Conservation (phyloP, 2,888 invertebrate genomes). For the Ormyrus rosae region DNA sequence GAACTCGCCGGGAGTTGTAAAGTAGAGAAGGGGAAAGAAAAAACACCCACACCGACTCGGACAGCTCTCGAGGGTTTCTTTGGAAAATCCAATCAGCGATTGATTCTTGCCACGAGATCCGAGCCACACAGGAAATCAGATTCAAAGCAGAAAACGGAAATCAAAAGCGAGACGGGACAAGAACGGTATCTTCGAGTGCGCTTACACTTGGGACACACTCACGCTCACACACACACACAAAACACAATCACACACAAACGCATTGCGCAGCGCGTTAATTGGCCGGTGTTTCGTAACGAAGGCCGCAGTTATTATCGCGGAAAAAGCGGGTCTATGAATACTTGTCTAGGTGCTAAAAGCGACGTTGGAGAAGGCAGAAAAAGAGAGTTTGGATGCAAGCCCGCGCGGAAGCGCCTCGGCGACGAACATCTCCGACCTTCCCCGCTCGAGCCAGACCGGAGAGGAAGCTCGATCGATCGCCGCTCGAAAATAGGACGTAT, state of each 20-base stretch:
- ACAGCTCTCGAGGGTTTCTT: not conserved
- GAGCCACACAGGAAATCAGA: slow-evolving; percentile 14
- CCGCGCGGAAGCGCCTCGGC: not conserved
- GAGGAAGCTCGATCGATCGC: too few species aligned
- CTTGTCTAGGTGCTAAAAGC: not conserved
- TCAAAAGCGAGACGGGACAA: slow-evolving; percentile 19
- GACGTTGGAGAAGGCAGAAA: not conserved
- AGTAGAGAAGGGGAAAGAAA: too few species aligned
- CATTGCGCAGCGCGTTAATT: not conserved
- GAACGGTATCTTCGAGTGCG: not conserved
- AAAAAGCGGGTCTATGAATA: not conserved
- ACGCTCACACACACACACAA: not conserved
- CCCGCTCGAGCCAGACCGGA: too few species aligned
- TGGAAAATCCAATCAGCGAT: not conserved
- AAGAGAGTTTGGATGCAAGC: slow-evolving; percentile 4
- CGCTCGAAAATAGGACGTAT: too few species aligned
- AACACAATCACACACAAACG: not conserved
- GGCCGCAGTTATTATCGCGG: slow-evolving; percentile 1
- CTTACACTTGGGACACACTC: not conserved
- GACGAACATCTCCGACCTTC: too few species aligned
- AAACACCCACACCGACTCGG: too few species aligned
- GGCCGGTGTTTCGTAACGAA: slow-evolving; percentile 1
- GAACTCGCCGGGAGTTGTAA: too few species aligned
- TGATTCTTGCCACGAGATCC: slow-evolving; percentile 35
- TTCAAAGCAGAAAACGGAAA: not conserved